Evolutionary conservation across 2,888 invertebrate genomes (phyloP).

Genomic region (Pomacea canaliculata): DNA sequence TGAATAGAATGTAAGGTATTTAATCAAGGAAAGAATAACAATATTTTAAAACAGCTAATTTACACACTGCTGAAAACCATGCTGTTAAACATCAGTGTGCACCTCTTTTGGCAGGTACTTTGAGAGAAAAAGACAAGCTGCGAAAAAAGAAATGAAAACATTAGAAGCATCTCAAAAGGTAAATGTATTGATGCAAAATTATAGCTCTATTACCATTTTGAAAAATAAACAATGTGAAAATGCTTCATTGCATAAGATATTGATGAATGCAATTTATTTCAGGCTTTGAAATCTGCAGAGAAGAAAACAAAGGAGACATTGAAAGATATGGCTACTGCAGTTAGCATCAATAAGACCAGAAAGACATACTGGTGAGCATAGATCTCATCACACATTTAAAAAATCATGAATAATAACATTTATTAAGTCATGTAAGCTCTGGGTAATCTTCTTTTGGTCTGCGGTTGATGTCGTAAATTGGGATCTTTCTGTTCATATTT

Average conservation of each 20-base stretch:
- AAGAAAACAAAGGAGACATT: slow-evolving; percentile 92
- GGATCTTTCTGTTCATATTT: too few relatives aligned
- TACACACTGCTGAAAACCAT: too few relatives aligned
- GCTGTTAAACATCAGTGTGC: too few relatives aligned
- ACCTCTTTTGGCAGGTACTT: slow-evolving; percentile 79
- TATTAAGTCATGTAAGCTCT: neutral
- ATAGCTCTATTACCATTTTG: too few relatives aligned
- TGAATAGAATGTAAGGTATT: too few relatives aligned
- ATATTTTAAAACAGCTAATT: too few relatives aligned
- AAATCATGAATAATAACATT: neutral
- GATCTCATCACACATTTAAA: neutral
- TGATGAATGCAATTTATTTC: neutral
- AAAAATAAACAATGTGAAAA: too few relatives aligned
- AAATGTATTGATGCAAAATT: slow-evolving; percentile 6
- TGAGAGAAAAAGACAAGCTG: slow-evolving; percentile 89
- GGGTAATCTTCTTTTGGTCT: too few relatives aligned
- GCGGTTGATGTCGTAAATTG: too few relatives aligned
- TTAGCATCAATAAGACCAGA: slow-evolving; percentile 91
- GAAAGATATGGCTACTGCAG: slow-evolving; percentile 91
- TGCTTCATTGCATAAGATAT: too few relatives aligned
- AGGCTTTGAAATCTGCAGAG: slow-evolving; percentile 94
- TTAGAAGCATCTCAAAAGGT: slow-evolving; percentile 79
- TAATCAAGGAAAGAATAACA: too few relatives aligned
- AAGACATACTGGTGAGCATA: slow-evolving; percentile 86
- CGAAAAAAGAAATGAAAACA: slow-evolving; percentile 95